These are phyloP conservation scores for Pollachius pollachius DNA, from an alignment of 2,113 vertebrate species.

Conservation along the genomic window DNA sequence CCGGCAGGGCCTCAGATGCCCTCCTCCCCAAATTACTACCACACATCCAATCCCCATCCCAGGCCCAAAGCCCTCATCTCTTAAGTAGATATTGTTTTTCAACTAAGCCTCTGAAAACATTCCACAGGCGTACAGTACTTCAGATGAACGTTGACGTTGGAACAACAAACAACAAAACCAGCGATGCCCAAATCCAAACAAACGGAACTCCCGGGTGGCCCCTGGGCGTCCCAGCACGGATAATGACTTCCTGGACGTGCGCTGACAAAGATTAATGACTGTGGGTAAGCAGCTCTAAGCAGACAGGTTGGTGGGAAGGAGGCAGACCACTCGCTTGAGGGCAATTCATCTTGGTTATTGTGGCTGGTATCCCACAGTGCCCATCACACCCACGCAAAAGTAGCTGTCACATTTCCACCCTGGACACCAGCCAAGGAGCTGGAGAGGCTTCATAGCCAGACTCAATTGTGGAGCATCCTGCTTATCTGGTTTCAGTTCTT, in stretches of 20 bases:
- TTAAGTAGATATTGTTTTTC: conserved; percentile 28
- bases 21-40: conserved; percentile 26
- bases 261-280: conserved; percentile 78
- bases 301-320: conserved; percentile 52
- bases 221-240: conserved; percentile 32
- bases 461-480: no score
- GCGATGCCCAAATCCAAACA: conserved; percentile 25
- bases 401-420: conserved; percentile 54
- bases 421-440: conserved; percentile 63
- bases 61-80: not conserved
- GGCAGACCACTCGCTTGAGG: conserved; percentile 57
- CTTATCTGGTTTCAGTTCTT: conserved; percentile 1
- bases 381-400: conserved; percentile 49
- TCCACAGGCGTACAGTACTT: conserved; percentile 22
- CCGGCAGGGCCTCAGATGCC: conserved; percentile 38
- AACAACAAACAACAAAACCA: conserved; percentile 11
- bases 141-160: conserved; percentile 34
- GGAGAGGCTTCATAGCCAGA: conserved; percentile 21
- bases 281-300: conserved; percentile 54
- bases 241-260: conserved; percentile 67
- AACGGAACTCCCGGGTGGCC: conserved; percentile 38
- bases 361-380: conserved; percentile 53
- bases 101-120: conserved; percentile 32
- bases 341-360: conserved; percentile 78
- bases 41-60: not conserved